Conservation (phyloP, 2,797 vertebrate species). For the Siniperca undulata region DNA sequence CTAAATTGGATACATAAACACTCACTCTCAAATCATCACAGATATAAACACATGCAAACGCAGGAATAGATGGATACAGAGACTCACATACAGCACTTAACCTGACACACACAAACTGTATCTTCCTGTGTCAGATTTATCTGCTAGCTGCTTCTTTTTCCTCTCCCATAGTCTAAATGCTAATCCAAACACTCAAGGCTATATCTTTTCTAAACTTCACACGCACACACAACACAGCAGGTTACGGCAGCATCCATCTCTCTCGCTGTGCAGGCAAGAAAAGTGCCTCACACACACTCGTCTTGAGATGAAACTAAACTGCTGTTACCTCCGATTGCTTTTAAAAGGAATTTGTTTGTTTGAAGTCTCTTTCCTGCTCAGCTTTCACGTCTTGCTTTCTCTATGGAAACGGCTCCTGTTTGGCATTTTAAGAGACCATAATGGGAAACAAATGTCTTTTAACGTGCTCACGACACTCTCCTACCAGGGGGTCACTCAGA, state of each 20-base stretch:
- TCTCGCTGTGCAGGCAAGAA: conserved; percentile 11
- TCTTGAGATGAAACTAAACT: conserved; percentile 39
- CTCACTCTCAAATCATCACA: neutral
- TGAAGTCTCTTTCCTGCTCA: conserved; percentile 25
- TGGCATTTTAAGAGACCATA: conserved; percentile 25
- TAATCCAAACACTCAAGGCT: conserved; percentile 57
- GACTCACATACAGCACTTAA: neutral
- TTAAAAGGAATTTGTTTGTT: conserved; percentile 50
- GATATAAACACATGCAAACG: conserved; percentile 10
- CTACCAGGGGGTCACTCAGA: conserved; percentile 33
- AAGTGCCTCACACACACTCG: conserved; percentile 1
- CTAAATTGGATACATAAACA: neutral
- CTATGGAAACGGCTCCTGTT: conserved; percentile 23
- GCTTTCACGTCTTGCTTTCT: conserved; percentile 11
- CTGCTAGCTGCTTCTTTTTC: conserved; percentile 6
- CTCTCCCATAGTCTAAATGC: conserved; percentile 36
- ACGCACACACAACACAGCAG: conserved; percentile 7
- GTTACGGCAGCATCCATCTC: conserved; percentile 16
- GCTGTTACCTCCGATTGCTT: conserved; percentile 28
- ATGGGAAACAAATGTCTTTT: conserved; percentile 53
- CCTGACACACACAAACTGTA: neutral
- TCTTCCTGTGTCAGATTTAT: conserved; percentile 35
- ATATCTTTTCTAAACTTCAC: conserved; percentile 30
- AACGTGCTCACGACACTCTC: conserved; percentile 10
- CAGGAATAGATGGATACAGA: neutral